phyloP scores from a whole-genome alignment of 2,888 invertebrate genomes.

The Heliothis peltigera region DNA sequence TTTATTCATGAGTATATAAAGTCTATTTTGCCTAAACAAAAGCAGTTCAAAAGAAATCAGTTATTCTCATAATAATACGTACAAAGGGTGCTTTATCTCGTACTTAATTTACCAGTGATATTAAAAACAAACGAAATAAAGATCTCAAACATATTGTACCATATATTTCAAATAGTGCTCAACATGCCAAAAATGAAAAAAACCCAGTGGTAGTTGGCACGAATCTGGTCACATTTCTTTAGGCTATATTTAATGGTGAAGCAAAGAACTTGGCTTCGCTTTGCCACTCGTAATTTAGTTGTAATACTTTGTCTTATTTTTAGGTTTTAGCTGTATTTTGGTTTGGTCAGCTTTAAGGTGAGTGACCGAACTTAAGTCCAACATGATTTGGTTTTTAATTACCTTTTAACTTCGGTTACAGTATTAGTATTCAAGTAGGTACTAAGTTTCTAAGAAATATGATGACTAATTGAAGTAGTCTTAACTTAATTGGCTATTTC shows the following conservation, averaged over 20 bases:
- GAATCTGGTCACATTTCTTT: conserved; percentile 46
- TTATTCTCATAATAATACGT: background rate
- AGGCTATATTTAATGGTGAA: conserved; percentile 43
- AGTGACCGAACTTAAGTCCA: conserved; percentile 4
- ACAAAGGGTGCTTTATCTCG: background rate
- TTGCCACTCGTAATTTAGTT: conserved; percentile 51
- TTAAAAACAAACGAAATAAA: conserved; percentile 32
- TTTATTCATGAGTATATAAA: background rate
- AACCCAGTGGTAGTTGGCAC: conserved; percentile 44
- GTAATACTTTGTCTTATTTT: conserved; percentile 50
- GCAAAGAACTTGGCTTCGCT: conserved; percentile 52
- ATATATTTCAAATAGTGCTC: conserved; percentile 43
- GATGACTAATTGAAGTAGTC: no score
- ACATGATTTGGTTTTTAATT: background rate
- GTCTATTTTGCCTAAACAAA: background rate
- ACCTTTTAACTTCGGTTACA: background rate
- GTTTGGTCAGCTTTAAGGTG: conserved; percentile 19
- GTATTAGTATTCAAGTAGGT: background rate
- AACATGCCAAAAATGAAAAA: conserved; percentile 49
- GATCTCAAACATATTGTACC: conserved; percentile 29
- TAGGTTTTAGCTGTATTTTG: conserved; percentile 14
- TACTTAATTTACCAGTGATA: conserved; percentile 28
- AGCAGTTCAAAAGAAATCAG: background rate
- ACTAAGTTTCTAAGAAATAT: no score
- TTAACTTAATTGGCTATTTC: background rate